Base-by-base conservation (phyloP, 1,140 invertebrate genomes). In the Drosophila bifasciata region DNA sequence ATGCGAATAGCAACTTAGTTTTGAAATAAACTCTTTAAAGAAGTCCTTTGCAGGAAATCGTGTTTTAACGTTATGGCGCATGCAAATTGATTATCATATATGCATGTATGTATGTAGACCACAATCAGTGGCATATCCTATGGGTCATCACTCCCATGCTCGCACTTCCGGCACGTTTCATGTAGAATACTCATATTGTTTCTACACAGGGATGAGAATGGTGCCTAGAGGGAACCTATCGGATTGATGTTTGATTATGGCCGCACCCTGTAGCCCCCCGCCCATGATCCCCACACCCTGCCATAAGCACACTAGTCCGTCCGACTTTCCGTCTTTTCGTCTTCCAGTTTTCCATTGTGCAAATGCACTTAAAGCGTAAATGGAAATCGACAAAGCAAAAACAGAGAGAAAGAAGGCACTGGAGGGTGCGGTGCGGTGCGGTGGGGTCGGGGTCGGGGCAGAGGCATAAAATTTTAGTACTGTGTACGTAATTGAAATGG, bases 401-500 rank as follows among this genome's bases (percentile, higher is more conserved):
- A 66, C 11, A 39, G 32, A 55, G 15, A 21, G 15, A 43, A 28
- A 5, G 39, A 53, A 6, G 7, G 21, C 1, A 41, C 15, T 1
- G 23, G 9, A 17, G n/a, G 3, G 8, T 3, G 1, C 2, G 25
- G 1, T 5, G 8, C 6, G 44, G 16, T 25, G 43, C 9, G 25
- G 23, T 17, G 5, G 9, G 25, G 15, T 17, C 16, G 36, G 21
- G 39, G 76, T 66, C 57, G 21, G 39, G 76, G 71, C 57, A 57
- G 75, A 79, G 60, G 79, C 79, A 84, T 83, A 84, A 84, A 83
- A 84, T 83, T 74, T 83, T 79, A 84, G 79, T 84, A 79, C 75
- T 83, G 70, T 84, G 79, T 83, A 79, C 79, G 79, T 83, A 83
- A 83, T 83, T 83, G 79, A 83, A 83, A 83, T 83, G 79, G 79